Conservation (phyloP, 2,888 invertebrate genomes). For the Cryptocephalus primarius region DNA sequence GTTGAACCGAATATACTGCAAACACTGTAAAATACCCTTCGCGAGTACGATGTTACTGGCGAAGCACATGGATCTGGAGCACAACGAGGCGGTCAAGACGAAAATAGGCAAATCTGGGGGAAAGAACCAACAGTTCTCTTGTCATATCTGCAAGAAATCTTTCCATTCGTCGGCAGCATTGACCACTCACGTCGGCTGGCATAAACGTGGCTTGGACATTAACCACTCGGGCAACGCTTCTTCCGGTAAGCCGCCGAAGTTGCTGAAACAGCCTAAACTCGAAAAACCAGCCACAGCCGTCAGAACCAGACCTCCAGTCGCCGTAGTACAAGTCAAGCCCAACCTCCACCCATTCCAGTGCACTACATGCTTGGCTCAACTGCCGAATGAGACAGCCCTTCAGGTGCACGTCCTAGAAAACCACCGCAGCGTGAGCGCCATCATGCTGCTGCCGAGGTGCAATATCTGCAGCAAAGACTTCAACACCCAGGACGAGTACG, state of each 20-base stretch:
- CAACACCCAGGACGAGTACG: conserved; percentile 47
- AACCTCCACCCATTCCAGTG: conserved; percentile 27
- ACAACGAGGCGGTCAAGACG: conserved; percentile 19
- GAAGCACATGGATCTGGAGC: conserved; percentile 30
- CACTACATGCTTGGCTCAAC: conserved; percentile 21
- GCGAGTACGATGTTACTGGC: conserved; percentile 17
- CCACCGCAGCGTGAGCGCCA: conserved; percentile 30
- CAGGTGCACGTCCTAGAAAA: conserved; percentile 33
- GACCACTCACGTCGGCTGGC: conserved; percentile 52
- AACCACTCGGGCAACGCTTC: background rate
- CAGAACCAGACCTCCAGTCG: conserved; percentile 3
- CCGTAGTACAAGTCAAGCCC: conserved; percentile 13
- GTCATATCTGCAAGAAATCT: conserved; percentile 52
- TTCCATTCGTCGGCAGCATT: conserved; percentile 49
- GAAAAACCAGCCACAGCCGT: background rate
- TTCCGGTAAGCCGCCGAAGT: background rate
- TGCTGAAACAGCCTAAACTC: conserved; percentile 7
- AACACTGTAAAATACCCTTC: conserved; percentile 31
- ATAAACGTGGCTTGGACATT: conserved; percentile 34
- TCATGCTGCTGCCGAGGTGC: conserved; percentile 35
- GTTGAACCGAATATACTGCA: conserved; percentile 22
- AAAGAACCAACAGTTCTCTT: conserved; percentile 35
- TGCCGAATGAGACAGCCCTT: conserved; percentile 31
- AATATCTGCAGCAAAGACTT: conserved; percentile 51
- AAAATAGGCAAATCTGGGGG: conserved; percentile 11